Evolutionary conservation across 2,888 invertebrate species (phyloP).

Genomic region (Leptodirus hochenwartii): DNA sequence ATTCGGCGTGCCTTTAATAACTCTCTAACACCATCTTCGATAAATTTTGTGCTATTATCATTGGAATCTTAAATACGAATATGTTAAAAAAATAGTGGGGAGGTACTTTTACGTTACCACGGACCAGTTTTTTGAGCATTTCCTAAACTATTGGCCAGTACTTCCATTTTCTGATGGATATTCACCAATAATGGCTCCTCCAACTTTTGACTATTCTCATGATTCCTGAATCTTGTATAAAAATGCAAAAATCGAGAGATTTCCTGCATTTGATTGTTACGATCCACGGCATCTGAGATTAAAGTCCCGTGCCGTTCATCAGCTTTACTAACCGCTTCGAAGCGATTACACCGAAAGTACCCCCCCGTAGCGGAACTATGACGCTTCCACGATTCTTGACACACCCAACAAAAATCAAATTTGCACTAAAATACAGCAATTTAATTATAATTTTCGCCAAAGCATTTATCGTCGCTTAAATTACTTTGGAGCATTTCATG

Average conservation of each 20-base stretch:
- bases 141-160: slow-evolving; percentile 34
- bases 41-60: slow-evolving; percentile 32
- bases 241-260: slow-evolving; percentile 45
- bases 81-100: slow-evolving; percentile 6
- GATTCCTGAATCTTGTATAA: slow-evolving; percentile 43
- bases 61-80: slow-evolving; percentile 19
- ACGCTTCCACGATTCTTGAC: slow-evolving; percentile 50
- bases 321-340: slow-evolving; percentile 42
- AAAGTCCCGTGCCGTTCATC: slow-evolving; percentile 38
- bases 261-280: slow-evolving; percentile 39
- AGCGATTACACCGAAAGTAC: slow-evolving; percentile 41
- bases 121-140: slow-evolving; percentile 24
- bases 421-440: slow-evolving; percentile 41
- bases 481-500: slow-evolving; percentile 52
- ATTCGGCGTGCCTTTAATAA: slow-evolving; percentile 41
- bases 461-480: too few species aligned
- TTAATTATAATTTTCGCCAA: too few species aligned
- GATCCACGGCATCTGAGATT: slow-evolving; percentile 37
- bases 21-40: slow-evolving; percentile 44
- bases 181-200: slow-evolving; percentile 40
- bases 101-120: slow-evolving; percentile 12
- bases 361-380: slow-evolving; percentile 52
- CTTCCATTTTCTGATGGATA: slow-evolving; percentile 41
- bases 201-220: slow-evolving; percentile 42
- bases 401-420: slow-evolving; percentile 56